phyloP scores from a whole-genome alignment of 2,888 invertebrate species.

The Anaspis maculata region DNA sequence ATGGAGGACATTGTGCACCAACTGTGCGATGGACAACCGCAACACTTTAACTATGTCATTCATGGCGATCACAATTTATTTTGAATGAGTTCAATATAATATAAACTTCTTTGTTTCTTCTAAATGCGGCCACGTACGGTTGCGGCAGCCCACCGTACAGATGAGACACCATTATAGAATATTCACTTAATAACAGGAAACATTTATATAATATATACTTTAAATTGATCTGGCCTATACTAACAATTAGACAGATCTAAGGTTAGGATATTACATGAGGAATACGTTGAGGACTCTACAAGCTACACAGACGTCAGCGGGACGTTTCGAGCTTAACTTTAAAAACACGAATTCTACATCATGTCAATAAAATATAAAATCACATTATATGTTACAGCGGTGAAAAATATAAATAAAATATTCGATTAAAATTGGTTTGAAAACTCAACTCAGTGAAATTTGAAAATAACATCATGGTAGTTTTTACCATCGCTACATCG shows the following conservation, averaged over 20 bases:
- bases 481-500: slow-evolving; percentile 2
- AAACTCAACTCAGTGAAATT: too few species aligned
- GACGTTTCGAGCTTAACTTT: slow-evolving; percentile 6
- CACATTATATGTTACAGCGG: too few species aligned
- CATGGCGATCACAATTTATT: slow-evolving; percentile 24
- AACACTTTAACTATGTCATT: slow-evolving; percentile 12
- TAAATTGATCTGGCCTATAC: slow-evolving; percentile 41
- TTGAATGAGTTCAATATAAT: too few species aligned
- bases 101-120: slow-evolving; percentile 7
- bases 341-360: neutral
- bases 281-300: slow-evolving; percentile 39
- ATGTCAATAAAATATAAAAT: neutral
- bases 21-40: slow-evolving; percentile 2
- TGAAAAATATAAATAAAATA: neutral
- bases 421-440: too few species aligned
- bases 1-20: slow-evolving; percentile 24
- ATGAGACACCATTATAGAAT: slow-evolving; percentile 41
- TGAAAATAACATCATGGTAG: too few species aligned
- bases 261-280: slow-evolving; percentile 37
- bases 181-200: slow-evolving; percentile 45
- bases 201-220: slow-evolving; percentile 45
- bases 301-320: slow-evolving; percentile 38
- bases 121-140: slow-evolving; percentile 11
- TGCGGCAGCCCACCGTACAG: too few species aligned
- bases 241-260: slow-evolving; percentile 43